Base-by-base conservation (phyloP, 2,797 vertebrate genomes). In the Pangasius mekongensis region DNA sequence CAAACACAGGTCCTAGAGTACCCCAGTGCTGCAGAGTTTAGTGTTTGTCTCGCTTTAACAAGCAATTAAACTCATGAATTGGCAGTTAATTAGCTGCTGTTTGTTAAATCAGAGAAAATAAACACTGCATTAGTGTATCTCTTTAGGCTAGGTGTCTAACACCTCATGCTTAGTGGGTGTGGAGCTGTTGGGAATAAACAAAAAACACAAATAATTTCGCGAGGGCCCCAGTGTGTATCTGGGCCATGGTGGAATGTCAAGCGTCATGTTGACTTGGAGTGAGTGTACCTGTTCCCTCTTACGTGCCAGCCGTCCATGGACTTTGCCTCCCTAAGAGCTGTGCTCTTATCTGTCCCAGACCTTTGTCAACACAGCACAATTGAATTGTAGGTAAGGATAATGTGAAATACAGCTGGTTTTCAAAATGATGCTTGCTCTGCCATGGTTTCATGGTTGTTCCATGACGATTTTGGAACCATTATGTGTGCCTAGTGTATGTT, bases 351-450 rank as follows among this genome's bases (percentile, higher is more conserved):
- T 43, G 58, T 77, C 27, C 10, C 83, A 73, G 69, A 81, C 62
- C 74, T 78, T 84, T 54, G 27, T 87, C 86, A 86, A 87, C 87
- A 85, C 7, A 64, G 76, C 56, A 74, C 33, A 54, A 67, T 67
- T 60, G 54, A 56, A 85, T 47, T 67, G 76, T 52, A 54, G 39
- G 47, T 56, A 49, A 78, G 84, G 30, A 81, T 11, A 56, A 80
- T 8, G 36, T 74, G 43, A 67, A n/a, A 10, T 67, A 20, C 62
- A 30, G 18, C 82, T 13, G 77, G n/a, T 18, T 52, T 49, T 52
- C 27, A 30, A 18, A 60, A 58, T 1, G 24, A 47, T 47, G 36
- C 60, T 7, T 3, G 30, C 20, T 52, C 47, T 52, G 10, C 27
- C 47, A 52, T 30, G 52, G 76, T 56, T 33, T 56, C n/a, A 20